Conservation (phyloP, 2,797 vertebrate genomes). For the Eupleurogrammus muticus region DNA sequence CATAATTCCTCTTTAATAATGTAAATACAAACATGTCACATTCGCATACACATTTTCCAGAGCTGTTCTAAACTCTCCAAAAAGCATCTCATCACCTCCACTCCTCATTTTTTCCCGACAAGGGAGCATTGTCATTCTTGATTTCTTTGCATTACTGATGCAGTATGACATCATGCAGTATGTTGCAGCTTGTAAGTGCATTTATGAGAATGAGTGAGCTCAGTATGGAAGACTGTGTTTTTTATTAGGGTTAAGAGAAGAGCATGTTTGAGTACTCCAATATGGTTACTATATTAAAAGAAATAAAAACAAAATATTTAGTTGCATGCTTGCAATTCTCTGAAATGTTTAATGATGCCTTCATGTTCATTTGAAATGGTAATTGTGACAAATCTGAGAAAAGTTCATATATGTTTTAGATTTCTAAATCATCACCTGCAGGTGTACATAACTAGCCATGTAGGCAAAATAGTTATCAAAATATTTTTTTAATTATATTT, state of each 20-base stretch:
- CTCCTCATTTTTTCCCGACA: neutral
- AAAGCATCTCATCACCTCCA: neutral
- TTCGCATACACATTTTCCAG: neutral
- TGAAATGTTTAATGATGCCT: no score
- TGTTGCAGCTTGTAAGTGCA: neutral
- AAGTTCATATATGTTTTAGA: no score
- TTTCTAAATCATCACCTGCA: no score
- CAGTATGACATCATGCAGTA: constrained; percentile 22
- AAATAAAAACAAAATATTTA: no score
- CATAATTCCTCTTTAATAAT: neutral
- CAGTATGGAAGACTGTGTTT: neutral
- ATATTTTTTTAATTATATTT: neutral
- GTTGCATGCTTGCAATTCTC: no score
- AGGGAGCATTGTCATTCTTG: constrained; percentile 6
- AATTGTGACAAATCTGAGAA: no score
- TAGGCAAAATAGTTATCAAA: no score
- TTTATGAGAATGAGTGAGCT: constrained; percentile 2
- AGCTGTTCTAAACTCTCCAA: neutral
- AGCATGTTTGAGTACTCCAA: neutral
- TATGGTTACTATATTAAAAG: no score
- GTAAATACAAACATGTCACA: neutral
- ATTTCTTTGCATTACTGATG: constrained; percentile 37
- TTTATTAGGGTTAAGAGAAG: neutral
- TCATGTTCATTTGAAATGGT: no score
- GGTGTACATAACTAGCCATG: neutral